Evolutionary conservation across 2,888 invertebrate species (phyloP), one percentile per base, ranked within the genome.

Genomic region (Sarcophaga caerulescens): DNA sequence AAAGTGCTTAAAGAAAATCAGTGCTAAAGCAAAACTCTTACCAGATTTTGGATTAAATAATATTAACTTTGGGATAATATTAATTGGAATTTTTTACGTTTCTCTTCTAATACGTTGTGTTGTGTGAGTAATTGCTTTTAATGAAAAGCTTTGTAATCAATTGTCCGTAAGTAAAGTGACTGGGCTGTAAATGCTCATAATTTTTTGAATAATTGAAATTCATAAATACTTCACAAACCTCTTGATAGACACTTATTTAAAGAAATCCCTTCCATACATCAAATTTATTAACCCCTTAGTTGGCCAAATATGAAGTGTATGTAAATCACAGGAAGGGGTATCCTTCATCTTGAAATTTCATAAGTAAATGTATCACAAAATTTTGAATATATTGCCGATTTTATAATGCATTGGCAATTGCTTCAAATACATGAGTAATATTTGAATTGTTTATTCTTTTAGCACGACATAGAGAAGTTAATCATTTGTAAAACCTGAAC

Each of bases 401-500:
- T 59, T 44, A 44, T 25, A 69, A 19, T 44, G 21, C 45, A 70
- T 77, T 70, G 11, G n/a, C 63, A 84, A 76, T 81, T 77, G 80
- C 65, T 77, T 76, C 59, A 45, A 73, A 52, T 60, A 63, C 52
- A 66, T 66, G 44, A 75, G 68, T 57, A 35, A 59, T 14, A 77
- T 71, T 65, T 82, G 25, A 80, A 75, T 73, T 81, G 82, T 59
- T 78, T 74, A 60, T 63, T 70, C 81, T 66, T 78, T 17, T 73
- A 52, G 35, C 66, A 45, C 45, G 68, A 65, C 57, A 68, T 60
- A 44, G 81, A 60, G 78, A 85, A 87, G 84, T 87, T 81, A 86
- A 86, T 87, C 87, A 85, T 85, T 79, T 76, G 84, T 85, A 70
- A 86, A 88, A 88, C 87, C 85, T 81, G 84, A 87, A 84, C 44